Evolutionary conservation across 2,113 vertebrate genomes (phyloP).

Genomic region (Gobiocypris rarus): DNA sequence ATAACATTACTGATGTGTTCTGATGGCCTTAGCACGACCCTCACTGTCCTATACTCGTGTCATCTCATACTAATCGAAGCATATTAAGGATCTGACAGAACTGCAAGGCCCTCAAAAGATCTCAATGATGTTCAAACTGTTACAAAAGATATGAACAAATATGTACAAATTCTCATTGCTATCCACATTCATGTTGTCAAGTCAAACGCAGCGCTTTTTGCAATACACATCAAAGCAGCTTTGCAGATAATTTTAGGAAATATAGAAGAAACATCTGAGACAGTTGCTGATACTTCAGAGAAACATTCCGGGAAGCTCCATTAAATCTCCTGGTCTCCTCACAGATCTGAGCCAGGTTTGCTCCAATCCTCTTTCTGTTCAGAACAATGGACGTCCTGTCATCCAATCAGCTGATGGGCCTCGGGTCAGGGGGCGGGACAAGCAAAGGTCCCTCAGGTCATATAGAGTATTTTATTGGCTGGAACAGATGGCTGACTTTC

Average conservation of each 20-base stretch:
- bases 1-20: conserved; percentile 65
- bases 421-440: conserved; percentile 55
- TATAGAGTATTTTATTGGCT: conserved; percentile 73
- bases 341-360: not conserved
- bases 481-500: conserved; percentile 75
- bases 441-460: conserved; percentile 59
- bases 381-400: conserved; percentile 50
- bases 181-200: no score
- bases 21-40: conserved; percentile 57
- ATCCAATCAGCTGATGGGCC: conserved; percentile 50
- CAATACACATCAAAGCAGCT: no score
- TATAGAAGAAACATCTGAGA: no score
- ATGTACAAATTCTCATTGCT: no score
- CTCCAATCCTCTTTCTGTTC: conserved; percentile 23
- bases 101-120: no score
- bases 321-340: no score
- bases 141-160: no score
- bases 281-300: no score
- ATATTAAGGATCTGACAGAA: not conserved
- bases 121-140: no score
- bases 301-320: no score
- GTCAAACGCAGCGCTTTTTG: no score
- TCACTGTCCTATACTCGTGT: conserved; percentile 46
- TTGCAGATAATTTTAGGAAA: no score
- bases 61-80: not conserved